Base-by-base conservation (phyloP, 1,140 invertebrate species). In the Drosophila malerkotliana region DNA sequence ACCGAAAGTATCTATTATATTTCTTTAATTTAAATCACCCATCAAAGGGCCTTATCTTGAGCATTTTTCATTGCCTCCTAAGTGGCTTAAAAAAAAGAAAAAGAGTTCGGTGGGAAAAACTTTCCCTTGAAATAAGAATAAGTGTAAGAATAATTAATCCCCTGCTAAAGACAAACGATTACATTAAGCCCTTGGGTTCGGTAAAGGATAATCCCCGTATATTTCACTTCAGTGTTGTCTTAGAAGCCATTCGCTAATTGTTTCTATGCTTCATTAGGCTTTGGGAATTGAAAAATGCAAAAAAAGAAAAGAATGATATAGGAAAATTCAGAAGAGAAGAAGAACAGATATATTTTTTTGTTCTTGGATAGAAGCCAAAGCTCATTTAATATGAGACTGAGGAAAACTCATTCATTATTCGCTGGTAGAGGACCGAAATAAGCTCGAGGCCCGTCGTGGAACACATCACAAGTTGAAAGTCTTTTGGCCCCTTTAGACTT, bases 321-420 rank as follows among this genome's bases (percentile, higher is more conserved):
- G 9, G 1, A 18, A 47, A 21, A 21, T 18, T 1, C 18, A 10
- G 6, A 44, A 47, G 9, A 21, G 44, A 39, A 0, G 3, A 21
- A 10, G 32, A 32, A 24, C 18, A 18, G 18, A 37, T 24, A n/a
- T 28, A 12, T 12, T 14, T 41, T 14, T 41, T 7, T 21, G 7
- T 48, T 48, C 32, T 69, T 67, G 71, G 69, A 55, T 59, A 30
- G 45, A 32, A 12, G 63, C 77, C 72, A 79, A 12, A 79, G 59
- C 78, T 67, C 61, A 87, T 85, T 81, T 66, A 62, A 77, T 67
- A 77, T 85, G 73, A 62, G 68, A 68, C 69, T 21, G 21, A 21
- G 60, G 49, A 73, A 73, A 41, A 63, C 63, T 77, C 77, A 87
- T 87, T 77, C 61, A 87, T 85, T 81, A 81, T 73, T 63, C 77